Conservation (phyloP, 2,797 vertebrate genomes). For the Rhinoraja longicauda region DNA sequence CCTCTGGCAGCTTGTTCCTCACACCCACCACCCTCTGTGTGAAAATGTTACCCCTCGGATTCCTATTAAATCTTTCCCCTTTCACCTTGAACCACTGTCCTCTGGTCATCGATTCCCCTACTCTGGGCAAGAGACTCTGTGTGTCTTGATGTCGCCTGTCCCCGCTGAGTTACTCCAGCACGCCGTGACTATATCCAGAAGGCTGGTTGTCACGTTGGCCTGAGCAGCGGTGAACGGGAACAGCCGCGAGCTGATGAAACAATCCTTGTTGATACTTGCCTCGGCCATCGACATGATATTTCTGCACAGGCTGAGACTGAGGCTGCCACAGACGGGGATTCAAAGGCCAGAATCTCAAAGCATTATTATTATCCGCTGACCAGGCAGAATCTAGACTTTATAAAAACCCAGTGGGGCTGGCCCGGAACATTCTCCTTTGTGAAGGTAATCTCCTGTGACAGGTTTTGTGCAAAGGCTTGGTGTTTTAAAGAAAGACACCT, state of each 20-base stretch:
- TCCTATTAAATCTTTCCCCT: too few species aligned
- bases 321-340: constrained; percentile 12
- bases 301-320: background rate
- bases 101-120: too few species aligned
- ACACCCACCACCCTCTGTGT: too few species aligned
- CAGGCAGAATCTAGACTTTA: constrained; percentile 23
- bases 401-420: background rate
- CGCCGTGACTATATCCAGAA: too few species aligned
- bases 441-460: background rate
- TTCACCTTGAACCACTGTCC: too few species aligned
- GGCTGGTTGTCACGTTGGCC: constrained; percentile 19
- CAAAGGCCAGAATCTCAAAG: constrained; percentile 10
- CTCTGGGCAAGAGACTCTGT: too few species aligned
- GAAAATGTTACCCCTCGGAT: too few species aligned
- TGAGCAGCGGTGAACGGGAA: constrained; percentile 22
- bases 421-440: background rate
- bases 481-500: background rate
- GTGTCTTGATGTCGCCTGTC: too few species aligned
- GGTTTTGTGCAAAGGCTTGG: background rate
- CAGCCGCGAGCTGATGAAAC: constrained; percentile 21
- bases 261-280: constrained; percentile 32
- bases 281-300: constrained; percentile 24
- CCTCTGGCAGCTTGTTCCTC: too few species aligned
- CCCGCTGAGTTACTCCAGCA: too few species aligned
- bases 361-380: constrained; percentile 26